phyloP scores from a whole-genome alignment of 2,113 vertebrate genomes.

The Forbesichthys papilliferus region DNA sequence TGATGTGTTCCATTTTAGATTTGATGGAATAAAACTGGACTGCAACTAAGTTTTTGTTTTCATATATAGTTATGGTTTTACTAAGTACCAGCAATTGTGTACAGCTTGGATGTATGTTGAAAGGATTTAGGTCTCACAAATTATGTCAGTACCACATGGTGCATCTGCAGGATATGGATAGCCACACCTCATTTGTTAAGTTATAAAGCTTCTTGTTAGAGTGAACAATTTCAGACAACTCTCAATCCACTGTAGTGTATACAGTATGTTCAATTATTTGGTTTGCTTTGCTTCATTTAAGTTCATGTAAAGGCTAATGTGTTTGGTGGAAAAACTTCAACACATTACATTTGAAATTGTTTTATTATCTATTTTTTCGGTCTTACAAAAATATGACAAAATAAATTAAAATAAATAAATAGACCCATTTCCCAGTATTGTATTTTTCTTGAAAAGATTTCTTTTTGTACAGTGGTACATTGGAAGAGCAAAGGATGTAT shows the following conservation, averaged over 20 bases:
- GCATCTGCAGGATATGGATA: too few relatives aligned
- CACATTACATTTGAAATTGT: slow-evolving; percentile 74
- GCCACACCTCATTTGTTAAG: too few relatives aligned
- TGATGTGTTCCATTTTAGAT: slow-evolving; percentile 58
- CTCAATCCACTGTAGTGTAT: too few relatives aligned
- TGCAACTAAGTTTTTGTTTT: slow-evolving; percentile 37
- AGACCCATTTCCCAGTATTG: slow-evolving; percentile 74
- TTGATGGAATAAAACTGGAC: slow-evolving; percentile 70
- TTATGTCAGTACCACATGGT: too few relatives aligned
- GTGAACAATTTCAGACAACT: not conserved
- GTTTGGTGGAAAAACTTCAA: slow-evolving; percentile 13
- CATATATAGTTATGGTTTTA: not conserved
- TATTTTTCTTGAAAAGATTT: slow-evolving; percentile 67
- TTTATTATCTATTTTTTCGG: slow-evolving; percentile 95
- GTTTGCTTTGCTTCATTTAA: too few relatives aligned
- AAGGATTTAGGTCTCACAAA: too few relatives aligned
- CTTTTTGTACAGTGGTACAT: slow-evolving; percentile 76
- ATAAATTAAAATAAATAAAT: slow-evolving; percentile 99
- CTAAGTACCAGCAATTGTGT: too few relatives aligned
- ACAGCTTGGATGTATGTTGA: not conserved
- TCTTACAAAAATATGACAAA: slow-evolving; percentile 99
- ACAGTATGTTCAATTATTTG: too few relatives aligned
- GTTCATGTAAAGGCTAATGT: too few relatives aligned
- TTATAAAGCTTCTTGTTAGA: too few relatives aligned
- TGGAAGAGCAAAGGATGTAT: slow-evolving; percentile 79